Evolutionary conservation across 2,113 vertebrate species (phyloP).

Genomic region (Lanius ludovicianus): DNA sequence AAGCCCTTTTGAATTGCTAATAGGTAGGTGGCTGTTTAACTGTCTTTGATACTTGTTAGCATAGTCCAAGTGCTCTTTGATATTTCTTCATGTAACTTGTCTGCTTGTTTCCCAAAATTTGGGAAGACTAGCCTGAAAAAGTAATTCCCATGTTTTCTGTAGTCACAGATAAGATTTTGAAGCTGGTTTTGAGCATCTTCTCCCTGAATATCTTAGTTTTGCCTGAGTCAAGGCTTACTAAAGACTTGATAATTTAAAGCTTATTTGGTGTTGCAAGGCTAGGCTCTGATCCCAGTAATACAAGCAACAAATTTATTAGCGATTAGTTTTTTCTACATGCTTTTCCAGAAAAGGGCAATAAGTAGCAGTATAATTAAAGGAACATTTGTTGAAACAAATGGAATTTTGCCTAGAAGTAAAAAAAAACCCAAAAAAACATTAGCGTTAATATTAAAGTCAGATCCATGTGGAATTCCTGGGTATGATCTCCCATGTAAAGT

Average conservation of each 20-base stretch:
- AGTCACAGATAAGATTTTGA: neutral
- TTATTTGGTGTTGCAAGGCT: neutral
- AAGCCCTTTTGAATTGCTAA: neutral
- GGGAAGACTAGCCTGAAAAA: neutral
- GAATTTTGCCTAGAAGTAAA: neutral
- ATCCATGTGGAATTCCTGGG: neutral
- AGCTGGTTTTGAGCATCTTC: neutral
- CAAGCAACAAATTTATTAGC: neutral
- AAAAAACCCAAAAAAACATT: neutral
- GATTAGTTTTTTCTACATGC: neutral
- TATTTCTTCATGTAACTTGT: neutral
- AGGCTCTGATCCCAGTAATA: neutral
- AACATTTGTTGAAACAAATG: neutral
- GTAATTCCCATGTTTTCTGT: neutral
- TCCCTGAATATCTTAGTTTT: neutral
- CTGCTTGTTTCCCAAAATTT: neutral
- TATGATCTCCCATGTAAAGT: neutral
- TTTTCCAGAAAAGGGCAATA: neutral
- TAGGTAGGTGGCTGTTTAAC: neutral
- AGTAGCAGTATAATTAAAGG: neutral
- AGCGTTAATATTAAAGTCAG: neutral
- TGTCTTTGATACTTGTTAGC: neutral
- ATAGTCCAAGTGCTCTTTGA: neutral
- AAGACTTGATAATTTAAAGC: neutral
- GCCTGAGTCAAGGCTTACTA: neutral